Evolutionary conservation across 2,888 invertebrate genomes (phyloP).

Genomic region (Malthinus seriepunctatus): DNA sequence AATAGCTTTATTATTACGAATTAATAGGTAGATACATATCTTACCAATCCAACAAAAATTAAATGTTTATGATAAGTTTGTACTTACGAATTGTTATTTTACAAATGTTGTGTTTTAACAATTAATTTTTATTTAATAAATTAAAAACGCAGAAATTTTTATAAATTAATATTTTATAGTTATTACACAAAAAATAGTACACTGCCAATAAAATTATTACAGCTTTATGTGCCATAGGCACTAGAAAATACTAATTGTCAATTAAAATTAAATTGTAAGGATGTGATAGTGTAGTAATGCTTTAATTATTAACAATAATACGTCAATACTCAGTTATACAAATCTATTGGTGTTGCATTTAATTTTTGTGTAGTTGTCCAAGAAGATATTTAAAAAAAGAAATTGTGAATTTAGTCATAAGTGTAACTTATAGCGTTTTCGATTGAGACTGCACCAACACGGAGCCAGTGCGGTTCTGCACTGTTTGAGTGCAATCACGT

Average conservation of each 20-base stretch:
- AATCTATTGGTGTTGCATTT: not conserved
- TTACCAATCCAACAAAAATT: too few relatives aligned
- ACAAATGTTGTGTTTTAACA: too few relatives aligned
- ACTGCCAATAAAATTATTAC: conserved; percentile 22
- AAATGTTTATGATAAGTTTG: too few relatives aligned
- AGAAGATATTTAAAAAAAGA: not conserved
- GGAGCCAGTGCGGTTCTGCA: too few relatives aligned
- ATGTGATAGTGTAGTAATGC: conserved; percentile 17
- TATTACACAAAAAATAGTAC: conserved; percentile 17
- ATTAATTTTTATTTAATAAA: conserved; percentile 1
- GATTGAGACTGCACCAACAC: too few relatives aligned
- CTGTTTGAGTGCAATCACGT: too few relatives aligned
- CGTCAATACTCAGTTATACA: not conserved
- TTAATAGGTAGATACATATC: too few relatives aligned
- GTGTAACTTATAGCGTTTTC: too few relatives aligned
- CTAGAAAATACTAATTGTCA: conserved; percentile 26
- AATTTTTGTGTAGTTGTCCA: not conserved
- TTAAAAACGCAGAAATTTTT: not conserved
- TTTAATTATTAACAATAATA: conserved; percentile 9
- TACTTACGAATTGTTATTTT: too few relatives aligned
- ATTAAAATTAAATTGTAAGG: conserved; percentile 22
- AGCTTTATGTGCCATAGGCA: conserved; percentile 18
- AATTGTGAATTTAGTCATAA: too few relatives aligned
- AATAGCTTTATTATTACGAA: conserved; percentile 7
- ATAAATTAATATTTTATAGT: conserved; percentile 4